Evolutionary conservation across 2,113 vertebrate genomes (phyloP).

Genomic region (Campylorhamphus procurvoides): DNA sequence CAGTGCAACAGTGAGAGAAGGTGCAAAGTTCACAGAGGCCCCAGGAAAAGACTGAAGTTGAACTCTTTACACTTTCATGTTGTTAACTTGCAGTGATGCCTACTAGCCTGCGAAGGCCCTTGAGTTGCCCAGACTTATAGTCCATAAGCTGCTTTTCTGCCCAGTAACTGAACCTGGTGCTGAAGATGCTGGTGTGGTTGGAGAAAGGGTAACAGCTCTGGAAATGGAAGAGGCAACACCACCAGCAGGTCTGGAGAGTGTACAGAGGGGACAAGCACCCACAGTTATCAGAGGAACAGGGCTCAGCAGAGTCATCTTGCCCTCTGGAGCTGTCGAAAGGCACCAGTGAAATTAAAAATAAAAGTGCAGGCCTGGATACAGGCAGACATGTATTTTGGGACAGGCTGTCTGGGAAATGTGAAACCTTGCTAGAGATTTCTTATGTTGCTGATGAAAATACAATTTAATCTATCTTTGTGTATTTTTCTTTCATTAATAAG

Average conservation of each 20-base stretch:
- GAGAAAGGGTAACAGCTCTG: neutral
- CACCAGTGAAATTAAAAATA: neutral
- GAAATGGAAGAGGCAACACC: accelerated
- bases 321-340: neutral
- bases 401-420: neutral
- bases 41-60: neutral
- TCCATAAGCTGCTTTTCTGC: neutral
- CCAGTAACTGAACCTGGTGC: neutral
- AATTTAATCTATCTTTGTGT: accelerated
- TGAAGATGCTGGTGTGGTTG: neutral
- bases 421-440: neutral
- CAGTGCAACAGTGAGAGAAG: neutral
- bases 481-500: neutral
- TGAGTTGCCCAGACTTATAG: neutral
- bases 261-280: neutral
- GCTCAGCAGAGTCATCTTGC: neutral
- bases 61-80: accelerated
- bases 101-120: neutral
- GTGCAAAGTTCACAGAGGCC: neutral
- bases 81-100: neutral
- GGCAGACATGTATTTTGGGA: neutral
- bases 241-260: neutral
- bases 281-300: neutral
- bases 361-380: neutral
- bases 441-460: neutral